phyloP scores from a whole-genome alignment of 2,797 vertebrate species.

The Clarias laeviceps region DNA sequence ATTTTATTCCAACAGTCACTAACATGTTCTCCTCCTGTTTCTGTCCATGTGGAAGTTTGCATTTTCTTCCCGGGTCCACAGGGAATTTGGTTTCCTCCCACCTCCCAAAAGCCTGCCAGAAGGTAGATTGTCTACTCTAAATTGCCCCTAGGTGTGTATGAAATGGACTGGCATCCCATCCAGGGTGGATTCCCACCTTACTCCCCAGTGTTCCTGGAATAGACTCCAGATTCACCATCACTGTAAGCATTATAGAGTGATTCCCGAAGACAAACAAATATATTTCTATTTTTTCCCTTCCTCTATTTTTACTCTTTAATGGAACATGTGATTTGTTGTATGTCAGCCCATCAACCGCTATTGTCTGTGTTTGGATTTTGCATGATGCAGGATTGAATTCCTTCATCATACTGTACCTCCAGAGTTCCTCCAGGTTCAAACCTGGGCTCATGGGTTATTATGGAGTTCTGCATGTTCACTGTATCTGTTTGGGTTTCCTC shows the following conservation, averaged over 20 bases:
- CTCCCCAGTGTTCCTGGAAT: slow-evolving; percentile 10
- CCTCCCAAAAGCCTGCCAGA: background rate
- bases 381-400: background rate
- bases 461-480: background rate
- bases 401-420: background rate
- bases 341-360: background rate
- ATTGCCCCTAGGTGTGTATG: slow-evolving; percentile 11
- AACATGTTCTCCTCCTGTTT: background rate
- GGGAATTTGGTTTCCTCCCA: background rate
- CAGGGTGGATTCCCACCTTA: background rate
- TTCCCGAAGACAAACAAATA: background rate
- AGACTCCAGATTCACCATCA: background rate
- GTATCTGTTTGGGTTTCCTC: background rate
- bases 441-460: background rate
- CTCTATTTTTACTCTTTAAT: background rate
- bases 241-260: background rate
- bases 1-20: background rate
- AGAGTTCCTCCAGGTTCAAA: background rate
- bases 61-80: background rate
- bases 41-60: background rate
- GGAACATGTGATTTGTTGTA: background rate
- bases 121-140: background rate
- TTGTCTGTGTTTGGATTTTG: background rate
- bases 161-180: slow-evolving; percentile 9
- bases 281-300: background rate